A percentile compares a stretch with the other conserved stretches of the same genome.
Conservation (phyloP, 2,888 invertebrate genomes). For the Rhaphigaster nebulosa region DNA sequence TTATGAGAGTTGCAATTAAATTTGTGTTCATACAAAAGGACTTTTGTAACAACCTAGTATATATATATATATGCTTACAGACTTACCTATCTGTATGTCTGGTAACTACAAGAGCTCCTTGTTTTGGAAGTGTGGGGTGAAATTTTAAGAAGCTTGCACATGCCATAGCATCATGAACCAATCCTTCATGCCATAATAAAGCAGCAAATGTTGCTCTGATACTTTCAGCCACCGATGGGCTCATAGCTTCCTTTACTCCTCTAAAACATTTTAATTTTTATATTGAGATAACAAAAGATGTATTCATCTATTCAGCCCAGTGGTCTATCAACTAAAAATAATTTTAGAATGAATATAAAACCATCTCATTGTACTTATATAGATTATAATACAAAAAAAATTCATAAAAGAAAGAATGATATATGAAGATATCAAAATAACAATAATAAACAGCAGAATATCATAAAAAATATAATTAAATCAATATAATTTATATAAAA, state of each 20-base stretch:
- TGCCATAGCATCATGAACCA: conserved; percentile 98
- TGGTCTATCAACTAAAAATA: no score
- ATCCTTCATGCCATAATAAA: conserved; percentile 96
- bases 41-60: no score
- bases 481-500: no score
- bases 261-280: conserved; percentile 66
- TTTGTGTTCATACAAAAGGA: no score
- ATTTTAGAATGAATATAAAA: no score
- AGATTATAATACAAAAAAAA: background rate
- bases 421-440: no score
- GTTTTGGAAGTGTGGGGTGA: conserved; percentile 87
- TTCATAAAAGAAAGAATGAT: no score
- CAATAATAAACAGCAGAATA: no score
- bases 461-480: no score
- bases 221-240: conserved; percentile 93
- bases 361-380: no score
- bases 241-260: conserved; percentile 85
- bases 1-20: no score
- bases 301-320: background rate
- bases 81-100: conserved; percentile 69
- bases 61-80: conserved; percentile 59
- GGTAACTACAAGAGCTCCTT: conserved; percentile 82
- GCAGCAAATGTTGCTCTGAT: conserved; percentile 96
- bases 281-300: background rate
- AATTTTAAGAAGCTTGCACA: conserved; percentile 97